These are phyloP conservation scores for Symphodus melops DNA, from an alignment of 2,113 vertebrate species.

Conservation along the genomic window DNA sequence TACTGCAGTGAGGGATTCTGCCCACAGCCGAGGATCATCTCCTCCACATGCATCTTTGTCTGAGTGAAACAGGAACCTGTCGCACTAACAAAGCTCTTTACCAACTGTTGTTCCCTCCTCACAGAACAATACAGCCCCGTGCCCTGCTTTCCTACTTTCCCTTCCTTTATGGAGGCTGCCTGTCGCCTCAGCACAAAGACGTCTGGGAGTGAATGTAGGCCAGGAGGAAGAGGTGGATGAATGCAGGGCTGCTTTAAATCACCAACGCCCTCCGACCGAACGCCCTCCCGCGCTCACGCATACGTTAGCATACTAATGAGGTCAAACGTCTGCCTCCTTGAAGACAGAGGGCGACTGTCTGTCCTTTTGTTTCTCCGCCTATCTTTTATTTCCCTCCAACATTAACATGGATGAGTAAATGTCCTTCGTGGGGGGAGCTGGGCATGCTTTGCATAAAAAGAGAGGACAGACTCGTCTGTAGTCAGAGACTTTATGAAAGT, in stretches of 20 bases:
- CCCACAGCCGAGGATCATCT: conserved; percentile 46
- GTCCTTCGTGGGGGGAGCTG: conserved; percentile 23
- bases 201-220: conserved; percentile 65
- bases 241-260: conserved; percentile 49
- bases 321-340: conserved; percentile 76
- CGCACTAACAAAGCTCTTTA: conserved; percentile 41
- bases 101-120: conserved; percentile 51
- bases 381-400: conserved; percentile 53
- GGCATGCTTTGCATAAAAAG: conserved; percentile 34
- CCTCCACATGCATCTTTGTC: conserved; percentile 55
- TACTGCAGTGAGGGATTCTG: conserved; percentile 47
- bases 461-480: background rate
- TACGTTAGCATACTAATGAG: conserved; percentile 76
- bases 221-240: conserved; percentile 39
- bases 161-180: conserved; percentile 59
- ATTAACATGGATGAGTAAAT: conserved; percentile 57
- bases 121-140: conserved; percentile 43
- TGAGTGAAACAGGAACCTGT: conserved; percentile 44
- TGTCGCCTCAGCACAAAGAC: conserved; percentile 57
- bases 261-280: conserved; percentile 45
- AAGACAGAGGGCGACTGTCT: conserved; percentile 65
- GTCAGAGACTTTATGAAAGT: conserved; percentile 4
- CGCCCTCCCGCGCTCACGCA: conserved; percentile 30
- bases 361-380: conserved; percentile 68
- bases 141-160: conserved; percentile 46